These are phyloP conservation scores for Harpagoxenus sublaevis DNA, from an alignment of 2,888 invertebrate genomes.

Conservation along the genomic window DNA sequence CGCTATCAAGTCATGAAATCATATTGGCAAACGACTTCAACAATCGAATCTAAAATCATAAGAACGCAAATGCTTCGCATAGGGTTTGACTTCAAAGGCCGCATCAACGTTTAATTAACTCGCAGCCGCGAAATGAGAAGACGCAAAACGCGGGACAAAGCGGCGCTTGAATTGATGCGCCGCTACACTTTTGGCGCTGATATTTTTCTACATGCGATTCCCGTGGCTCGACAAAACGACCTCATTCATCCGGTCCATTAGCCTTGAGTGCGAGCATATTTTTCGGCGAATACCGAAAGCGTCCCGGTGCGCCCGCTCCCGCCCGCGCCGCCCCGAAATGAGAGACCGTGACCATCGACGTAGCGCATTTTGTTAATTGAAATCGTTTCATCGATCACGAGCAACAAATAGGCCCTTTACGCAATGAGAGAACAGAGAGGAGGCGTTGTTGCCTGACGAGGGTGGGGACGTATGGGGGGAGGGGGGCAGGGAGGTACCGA, in stretches of 20 bases:
- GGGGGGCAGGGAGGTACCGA: not conserved
- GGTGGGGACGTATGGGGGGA: slow-evolving; percentile 3
- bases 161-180: slow-evolving; percentile 50
- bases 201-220: slow-evolving; percentile 70
- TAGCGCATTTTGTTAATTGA: slow-evolving; percentile 79
- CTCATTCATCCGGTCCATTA: slow-evolving; percentile 76
- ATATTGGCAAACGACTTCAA: not conserved
- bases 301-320: slow-evolving; percentile 38
- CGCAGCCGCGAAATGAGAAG: slow-evolving; percentile 22
- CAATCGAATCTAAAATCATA: not conserved
- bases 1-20: not conserved
- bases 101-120: slow-evolving; percentile 35
- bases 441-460: slow-evolving; percentile 38
- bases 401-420: slow-evolving; percentile 68
- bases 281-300: slow-evolving; percentile 73
- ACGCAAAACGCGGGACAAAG: slow-evolving; percentile 29
- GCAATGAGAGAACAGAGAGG: slow-evolving; percentile 27
- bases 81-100: not conserved
- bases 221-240: slow-evolving; percentile 68
- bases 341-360: slow-evolving; percentile 70
- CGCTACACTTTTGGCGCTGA: slow-evolving; percentile 63
- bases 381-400: slow-evolving; percentile 80
- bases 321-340: slow-evolving; percentile 62
- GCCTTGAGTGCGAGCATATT: slow-evolving; percentile 77
- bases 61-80: slow-evolving; percentile 13